phyloP scores from a whole-genome alignment of 2,888 invertebrate genomes.

The Drymonia ruficornis region DNA sequence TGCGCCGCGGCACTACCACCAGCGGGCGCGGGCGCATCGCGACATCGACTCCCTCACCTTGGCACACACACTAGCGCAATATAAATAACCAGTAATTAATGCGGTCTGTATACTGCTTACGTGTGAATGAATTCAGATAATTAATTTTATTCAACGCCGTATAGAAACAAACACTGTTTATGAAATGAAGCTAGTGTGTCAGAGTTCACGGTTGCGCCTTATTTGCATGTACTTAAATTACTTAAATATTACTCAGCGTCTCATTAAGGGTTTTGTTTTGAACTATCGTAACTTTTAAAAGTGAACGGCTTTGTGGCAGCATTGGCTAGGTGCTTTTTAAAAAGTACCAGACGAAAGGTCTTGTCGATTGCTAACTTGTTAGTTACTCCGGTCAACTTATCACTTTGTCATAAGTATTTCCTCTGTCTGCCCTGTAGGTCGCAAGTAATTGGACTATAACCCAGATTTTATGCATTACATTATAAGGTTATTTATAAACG shows the following conservation, averaged over 20 bases:
- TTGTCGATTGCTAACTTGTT: constrained; percentile 3
- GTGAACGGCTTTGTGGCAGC: background rate
- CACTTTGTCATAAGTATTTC: background rate
- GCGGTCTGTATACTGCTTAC: constrained; percentile 11
- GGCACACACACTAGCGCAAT: constrained; percentile 28
- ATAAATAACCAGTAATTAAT: constrained; percentile 9
- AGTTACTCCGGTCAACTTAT: constrained; percentile 1
- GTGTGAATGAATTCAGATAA: constrained; percentile 27
- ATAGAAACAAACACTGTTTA: constrained; percentile 12
- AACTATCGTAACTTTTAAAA: background rate
- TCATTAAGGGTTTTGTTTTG: background rate
- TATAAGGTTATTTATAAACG: too few species aligned
- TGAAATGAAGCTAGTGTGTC: constrained; percentile 13
- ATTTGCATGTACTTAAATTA: constrained; percentile 12
- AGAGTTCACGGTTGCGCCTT: constrained; percentile 30
- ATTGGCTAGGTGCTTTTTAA: background rate
- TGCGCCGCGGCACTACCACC: too few species aligned
- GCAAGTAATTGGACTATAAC: background rate
- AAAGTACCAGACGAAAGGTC: background rate
- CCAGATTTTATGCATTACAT: too few species aligned
- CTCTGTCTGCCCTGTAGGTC: background rate
- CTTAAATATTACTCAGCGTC: background rate
- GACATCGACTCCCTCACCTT: constrained; percentile 37
- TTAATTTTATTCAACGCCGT: constrained; percentile 15
- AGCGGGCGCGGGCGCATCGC: constrained; percentile 13